Evolutionary conservation across 2,113 vertebrate genomes (phyloP).

Genomic region (Hirundichthys speculiger): DNA sequence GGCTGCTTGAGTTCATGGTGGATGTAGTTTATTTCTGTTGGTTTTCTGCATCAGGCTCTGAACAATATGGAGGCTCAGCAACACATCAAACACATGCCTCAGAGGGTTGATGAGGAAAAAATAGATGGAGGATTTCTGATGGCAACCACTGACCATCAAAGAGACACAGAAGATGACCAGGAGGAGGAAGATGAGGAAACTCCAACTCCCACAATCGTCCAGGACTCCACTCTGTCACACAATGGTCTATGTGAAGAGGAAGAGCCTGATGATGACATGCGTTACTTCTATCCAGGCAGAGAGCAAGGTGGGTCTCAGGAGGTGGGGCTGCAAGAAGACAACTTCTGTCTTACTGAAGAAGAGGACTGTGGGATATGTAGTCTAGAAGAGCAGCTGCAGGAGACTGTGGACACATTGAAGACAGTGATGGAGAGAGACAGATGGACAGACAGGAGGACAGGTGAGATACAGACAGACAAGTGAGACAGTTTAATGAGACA

Average conservation of each 20-base stretch:
- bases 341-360: conserved; percentile 1
- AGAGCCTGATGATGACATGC: background rate
- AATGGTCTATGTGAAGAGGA: background rate
- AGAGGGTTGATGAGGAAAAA: background rate
- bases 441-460: conserved; percentile 30
- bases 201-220: background rate
- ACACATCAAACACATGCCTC: background rate
- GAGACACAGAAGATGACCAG: background rate
- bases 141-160: no score
- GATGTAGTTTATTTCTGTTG: background rate
- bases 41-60: conserved; percentile 36
- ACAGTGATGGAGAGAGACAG: conserved; percentile 67
- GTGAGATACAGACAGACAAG: conserved; percentile 44
- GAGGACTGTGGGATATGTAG: conserved; percentile 36
- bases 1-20: no score
- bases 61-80: conserved; percentile 49
- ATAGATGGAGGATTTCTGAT: background rate
- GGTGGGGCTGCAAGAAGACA: background rate
- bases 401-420: conserved; percentile 78
- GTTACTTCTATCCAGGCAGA: background rate
- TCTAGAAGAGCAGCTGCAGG: conserved; percentile 65
- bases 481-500: background rate
- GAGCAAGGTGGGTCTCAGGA: conserved; percentile 1
- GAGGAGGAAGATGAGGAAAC: background rate
- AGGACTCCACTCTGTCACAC: background rate